These are phyloP conservation scores for Azemiops feae DNA, from an alignment of 2,113 vertebrate genomes.

Conservation along the genomic window DNA sequence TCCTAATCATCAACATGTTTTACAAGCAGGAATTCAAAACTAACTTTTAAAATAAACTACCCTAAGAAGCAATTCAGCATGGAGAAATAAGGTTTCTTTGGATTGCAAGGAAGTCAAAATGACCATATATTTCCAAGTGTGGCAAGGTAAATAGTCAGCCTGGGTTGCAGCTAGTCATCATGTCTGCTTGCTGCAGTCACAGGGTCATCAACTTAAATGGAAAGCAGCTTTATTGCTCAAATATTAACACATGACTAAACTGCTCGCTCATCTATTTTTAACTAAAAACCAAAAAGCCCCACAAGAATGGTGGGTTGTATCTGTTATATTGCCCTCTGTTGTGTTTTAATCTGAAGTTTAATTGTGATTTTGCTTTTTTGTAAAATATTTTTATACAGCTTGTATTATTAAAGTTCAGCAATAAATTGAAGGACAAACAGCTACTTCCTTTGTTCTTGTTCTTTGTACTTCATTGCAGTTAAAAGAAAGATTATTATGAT, in stretches of 20 bases:
- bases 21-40: background rate
- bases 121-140: background rate
- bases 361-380: slow-evolving; percentile 63
- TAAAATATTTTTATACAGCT: slow-evolving; percentile 83
- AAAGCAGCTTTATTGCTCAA: slow-evolving; percentile 15
- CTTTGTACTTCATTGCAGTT: background rate
- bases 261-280: slow-evolving; percentile 35
- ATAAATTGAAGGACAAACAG: slow-evolving; percentile 73
- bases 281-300: background rate
- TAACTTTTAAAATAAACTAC: background rate
- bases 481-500: background rate
- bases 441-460: slow-evolving; percentile 10
- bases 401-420: slow-evolving; percentile 78
- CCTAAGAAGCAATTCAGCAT: background rate
- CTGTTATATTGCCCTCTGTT: slow-evolving; percentile 68
- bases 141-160: slow-evolving; percentile 18
- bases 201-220: background rate
- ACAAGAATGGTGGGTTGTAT: slow-evolving; percentile 32
- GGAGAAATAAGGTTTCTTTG: background rate
- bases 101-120: background rate
- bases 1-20: background rate
- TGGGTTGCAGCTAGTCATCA: slow-evolving; percentile 21
- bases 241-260: slow-evolving; percentile 18
- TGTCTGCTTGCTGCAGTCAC: background rate
- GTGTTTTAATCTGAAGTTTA: slow-evolving; percentile 69